Evolutionary conservation across 2,888 invertebrate species (phyloP), one percentile per base, ranked within the genome.

Genomic region (Therioaphis trifolii): DNA sequence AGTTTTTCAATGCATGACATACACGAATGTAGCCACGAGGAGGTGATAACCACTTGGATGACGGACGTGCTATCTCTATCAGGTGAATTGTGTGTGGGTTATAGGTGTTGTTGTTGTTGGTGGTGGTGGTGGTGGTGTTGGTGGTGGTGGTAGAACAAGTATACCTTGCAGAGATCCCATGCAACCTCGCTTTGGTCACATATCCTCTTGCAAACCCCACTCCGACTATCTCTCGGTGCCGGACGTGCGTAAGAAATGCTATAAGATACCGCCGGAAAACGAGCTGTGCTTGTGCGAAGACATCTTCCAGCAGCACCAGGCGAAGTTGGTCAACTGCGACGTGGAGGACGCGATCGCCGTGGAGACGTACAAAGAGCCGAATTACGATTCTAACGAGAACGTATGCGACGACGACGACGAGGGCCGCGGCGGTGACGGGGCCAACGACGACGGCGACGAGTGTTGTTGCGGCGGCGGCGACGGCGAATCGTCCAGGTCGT

Each of bases 271-370:
- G 11, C 85, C 86, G n/a, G 85, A 85, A 46, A 86, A 85, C 61
- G 85, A 86, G 72, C 79, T 87, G 55, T 86, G 86, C 35, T 72
- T 86, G 43, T 86, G 86, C 63, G 86, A 87, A 71, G 87, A 87
- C 49, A 86, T 87, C 15, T 87, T 87, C 58, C 87, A 87, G 75
- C 86, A 87, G 84, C 87, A 87, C 63, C 87, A 87, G 75, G 87
- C 87, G 12, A 85, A 86, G 29, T 84, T 87, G 43, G 85, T 87
- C 52, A 86, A 87, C 75, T 87, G 87, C 72, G 87, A 87, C 80
- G 86, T 86, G 7, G 87, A 87, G 68, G 87, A 87, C 82, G 87
- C 87, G 1, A 86, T 72, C 1, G 86, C 82, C 14, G 80, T 66
- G 0, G 74, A 72, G 18, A 74, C 84, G 11, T 76, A 58, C 14